Evolutionary conservation across 2,888 invertebrate genomes (phyloP), one percentile per base, ranked within the genome.

Genomic region (Drosophila greeni): DNA sequence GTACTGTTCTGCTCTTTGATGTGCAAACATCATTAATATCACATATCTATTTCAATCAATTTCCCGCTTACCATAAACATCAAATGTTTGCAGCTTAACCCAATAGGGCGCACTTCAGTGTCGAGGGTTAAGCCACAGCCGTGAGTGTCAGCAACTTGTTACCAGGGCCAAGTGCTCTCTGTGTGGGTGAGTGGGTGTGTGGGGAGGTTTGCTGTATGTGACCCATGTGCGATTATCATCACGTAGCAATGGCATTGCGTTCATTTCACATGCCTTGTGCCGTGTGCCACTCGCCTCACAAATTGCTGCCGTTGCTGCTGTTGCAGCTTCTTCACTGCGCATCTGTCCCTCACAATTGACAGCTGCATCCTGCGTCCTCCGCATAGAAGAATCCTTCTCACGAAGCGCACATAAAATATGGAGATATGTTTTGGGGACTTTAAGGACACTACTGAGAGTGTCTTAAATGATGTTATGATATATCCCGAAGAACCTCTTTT

Each of bases 221-320:
- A 67, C 23, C 51, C 49, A 34, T 52, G 57, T 72, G 67, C 52
- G 64, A 66, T 66, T 70, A 70, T 68, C 67, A 52, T 57, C 70
- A 72, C 76, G 76, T 74, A 65, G 66, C 52, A 57, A 59, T 65
- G 68, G 65, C 65, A 65, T 72, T 70, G 52, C 57, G 58, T 78
- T 67, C 76, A 48, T 74, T 62, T 49, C 73, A 67, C 62, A 70
- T 61, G 60, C 72, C 73, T 24, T 51, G 57, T 51, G 57, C 43
- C 51, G 61, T 54, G 52, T 66, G 67, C 60, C 60, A 65, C 60
- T 55, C 42, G 42, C 45, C 37, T 33, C 54, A 61, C 62, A 62
- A 62, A 52, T 62, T 62, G 52, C 62, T 36, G 60, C 49, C 34
- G 60, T 7, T 24, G 34, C 48, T 9, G 39, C 18, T 33, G 58